Evolutionary conservation across 2,113 vertebrate species (phyloP), one percentile per base, ranked within the genome.

Genomic region (Lamprotornis superbus): DNA sequence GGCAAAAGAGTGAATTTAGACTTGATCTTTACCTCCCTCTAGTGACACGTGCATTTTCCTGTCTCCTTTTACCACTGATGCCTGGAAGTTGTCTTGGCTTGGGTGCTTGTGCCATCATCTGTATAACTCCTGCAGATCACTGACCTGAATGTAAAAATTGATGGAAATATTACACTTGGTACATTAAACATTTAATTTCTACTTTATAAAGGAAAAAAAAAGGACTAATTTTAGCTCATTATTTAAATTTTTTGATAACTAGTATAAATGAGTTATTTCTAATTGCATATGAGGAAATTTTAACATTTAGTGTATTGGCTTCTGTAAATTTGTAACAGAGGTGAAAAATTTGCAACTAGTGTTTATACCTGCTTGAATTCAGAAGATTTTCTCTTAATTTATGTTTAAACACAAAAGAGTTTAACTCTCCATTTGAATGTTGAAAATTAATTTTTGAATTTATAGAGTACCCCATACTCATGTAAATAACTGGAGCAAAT

Each of bases 21-120:
- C 76, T 78, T 93, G 75, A 63, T 76, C 67, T 92, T 88, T 82
- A 82, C 71, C 85, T 93, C 74, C 88, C 70, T 90, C 85, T 92
- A 92, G 88, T 76, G 95, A 82, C 33, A 39, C 1, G 8, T 40
- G 25, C 9, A 1, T 74, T 84, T 35, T 59, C 12, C 25, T 40
- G 6, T 27, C 19, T 31, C 14, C 16, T 80, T 30, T 22, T 52
- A 11, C 12, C 16, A 33, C 35, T 8, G 52, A 11, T 44, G 27
- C 28, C 30, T 84, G 61, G 39, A 69, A 78, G 22, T 31, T 81
- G 16, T 13, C 2, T 44, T 50, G 27, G 46, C 20, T 23, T 15
- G 18, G 82, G 56, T 27, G 3, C 24, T 12, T 49, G 3, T 44
- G 10, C 33, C 37, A 1, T 65, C 16, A 21, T 33, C 20, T 63